Evolutionary conservation across 92 coral and sea anemone species (phyloP), one percentile per base, ranked within the genome.

Genomic region (Parazoanthus swiftii): DNA sequence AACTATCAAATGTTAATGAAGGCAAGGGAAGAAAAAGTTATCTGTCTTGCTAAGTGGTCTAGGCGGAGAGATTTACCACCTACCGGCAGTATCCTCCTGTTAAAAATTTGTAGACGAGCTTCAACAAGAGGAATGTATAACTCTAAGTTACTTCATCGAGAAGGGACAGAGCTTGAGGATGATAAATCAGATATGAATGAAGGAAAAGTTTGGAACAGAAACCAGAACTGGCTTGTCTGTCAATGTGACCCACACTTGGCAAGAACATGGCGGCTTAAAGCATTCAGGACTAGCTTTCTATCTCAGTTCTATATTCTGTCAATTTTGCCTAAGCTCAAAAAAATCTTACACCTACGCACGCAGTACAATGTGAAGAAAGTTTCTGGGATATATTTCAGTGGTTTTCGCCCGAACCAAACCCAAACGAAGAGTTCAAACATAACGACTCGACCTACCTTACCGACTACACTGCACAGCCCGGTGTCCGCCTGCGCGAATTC

Each of bases 401-500:
- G 37, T 26, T 70, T 84, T 20, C 59, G 43, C 43, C 13, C 10
- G 63, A 71, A 68, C 58, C 77, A 58, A 48, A 44, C 42, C 44
- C 54, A 71, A 71, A 48, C 79, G 79, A 84, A 84, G 87, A 72
- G 87, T 71, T 71, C 54, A 84, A 84, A 84, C 79, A 84, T 84
- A 84, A 84, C 87, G 26, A 25, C 39, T 84, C 56, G 68, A 84
- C 87, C 79, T 71, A 84, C 87, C 87, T 84, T 84, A 66, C 79
- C 87, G 79, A 73, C 79, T 71, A 44, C 79, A 71, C 87, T 33
- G 39, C 78, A 84, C 78, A 84, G 67, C 42, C 79, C 72, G 77
- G 79, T 71, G 78, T 70, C 87, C 87, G 87, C 87, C 87, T 84
- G 87, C 87, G 87, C 79, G 87, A 89, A 91, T 86, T 50, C 90